Evolutionary conservation across 2,888 invertebrate genomes (phyloP), one percentile per base, ranked within the genome.

Genomic region (Stratiomys singularior): DNA sequence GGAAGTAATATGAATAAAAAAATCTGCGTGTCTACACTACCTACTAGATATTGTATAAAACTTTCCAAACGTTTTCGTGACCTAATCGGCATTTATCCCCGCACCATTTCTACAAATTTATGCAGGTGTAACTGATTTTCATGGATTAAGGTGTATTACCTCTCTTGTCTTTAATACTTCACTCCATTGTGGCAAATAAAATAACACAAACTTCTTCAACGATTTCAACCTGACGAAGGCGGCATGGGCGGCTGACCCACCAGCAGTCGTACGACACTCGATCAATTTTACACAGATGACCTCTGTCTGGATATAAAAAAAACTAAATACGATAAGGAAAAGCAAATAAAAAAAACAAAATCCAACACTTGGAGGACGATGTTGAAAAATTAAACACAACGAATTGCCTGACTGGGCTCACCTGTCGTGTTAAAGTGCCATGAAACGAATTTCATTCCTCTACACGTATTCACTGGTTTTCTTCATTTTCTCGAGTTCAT

Each of bases 401-500:
- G 27, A 71, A 71, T 64, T 77, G 69, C 60, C 77, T 77, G 69
- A 69, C 58, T 69, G 77, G 63, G 63, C 63, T 77, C 77, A 77
- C 77, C 77, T 77, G 77, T 77, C 77, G 77, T 77, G 77, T 46
- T 71, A 46, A 77, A 69, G 60, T 47, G 69, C 71, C 77, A 77
- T 77, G 77, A 76, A 76, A 76, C 71, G 71, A 71, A 71, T 47
- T 64, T 64, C n/a, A 30, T 64, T 64, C n/a, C 28, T 60, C 52
- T 13, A 15, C 15, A 5, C 15, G 7, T 52, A 13, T 52, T 52
- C 18, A 13, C 52, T 15, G 15, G 15, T 52, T 25, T 21, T 25
- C 25, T 64, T 64, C 28, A 27, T 30, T 27, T 28, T n/a, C n/a
- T 28, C 64, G 64, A 25, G 21, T 44, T 28, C 30, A 23, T 27